Conservation (phyloP, 2,888 invertebrate genomes). For the Agrypnus murinus region DNA sequence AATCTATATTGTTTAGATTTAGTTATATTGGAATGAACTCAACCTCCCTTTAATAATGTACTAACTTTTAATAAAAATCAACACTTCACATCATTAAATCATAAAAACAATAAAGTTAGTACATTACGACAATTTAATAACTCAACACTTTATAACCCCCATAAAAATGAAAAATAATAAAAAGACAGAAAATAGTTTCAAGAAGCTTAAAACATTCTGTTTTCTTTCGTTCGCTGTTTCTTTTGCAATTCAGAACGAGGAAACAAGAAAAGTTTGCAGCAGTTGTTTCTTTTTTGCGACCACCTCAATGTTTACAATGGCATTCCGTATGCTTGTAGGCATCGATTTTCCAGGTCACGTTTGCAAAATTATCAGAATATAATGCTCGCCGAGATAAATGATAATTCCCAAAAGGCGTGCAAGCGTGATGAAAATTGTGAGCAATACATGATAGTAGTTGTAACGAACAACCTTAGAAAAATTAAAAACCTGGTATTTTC, state of each 20-base stretch:
- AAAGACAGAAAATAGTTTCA: slow-evolving; percentile 23
- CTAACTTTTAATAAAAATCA: neutral
- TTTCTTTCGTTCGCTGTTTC: slow-evolving; percentile 1
- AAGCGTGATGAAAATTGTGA: slow-evolving; percentile 37
- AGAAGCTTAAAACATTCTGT: slow-evolving; percentile 21
- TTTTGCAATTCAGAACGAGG: slow-evolving; percentile 15
- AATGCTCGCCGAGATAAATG: slow-evolving; percentile 40
- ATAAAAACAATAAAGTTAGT: neutral
- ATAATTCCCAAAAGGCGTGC: slow-evolving; percentile 42
- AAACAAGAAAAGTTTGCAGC: slow-evolving; percentile 24
- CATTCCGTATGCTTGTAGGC: slow-evolving; percentile 29
- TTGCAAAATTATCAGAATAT: slow-evolving; percentile 41
- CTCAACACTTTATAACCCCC: too few relatives aligned
- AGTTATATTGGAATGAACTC: too few relatives aligned
- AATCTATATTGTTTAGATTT: too few relatives aligned
- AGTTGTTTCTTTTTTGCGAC: slow-evolving; percentile 14
- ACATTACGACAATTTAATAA: too few relatives aligned
- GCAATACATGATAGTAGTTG: slow-evolving; percentile 34
- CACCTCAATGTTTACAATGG: slow-evolving; percentile 1
- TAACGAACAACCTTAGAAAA: slow-evolving; percentile 29
- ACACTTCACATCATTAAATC: neutral
- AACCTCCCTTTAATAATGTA: too few relatives aligned
- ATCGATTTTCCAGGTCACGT: slow-evolving; percentile 41
- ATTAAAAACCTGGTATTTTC: slow-evolving; percentile 31
- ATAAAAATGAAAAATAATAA: slow-evolving; percentile 29